Evolutionary conservation across 2,888 invertebrate species (phyloP).

Genomic region (Sarcophaga rosellei): DNA sequence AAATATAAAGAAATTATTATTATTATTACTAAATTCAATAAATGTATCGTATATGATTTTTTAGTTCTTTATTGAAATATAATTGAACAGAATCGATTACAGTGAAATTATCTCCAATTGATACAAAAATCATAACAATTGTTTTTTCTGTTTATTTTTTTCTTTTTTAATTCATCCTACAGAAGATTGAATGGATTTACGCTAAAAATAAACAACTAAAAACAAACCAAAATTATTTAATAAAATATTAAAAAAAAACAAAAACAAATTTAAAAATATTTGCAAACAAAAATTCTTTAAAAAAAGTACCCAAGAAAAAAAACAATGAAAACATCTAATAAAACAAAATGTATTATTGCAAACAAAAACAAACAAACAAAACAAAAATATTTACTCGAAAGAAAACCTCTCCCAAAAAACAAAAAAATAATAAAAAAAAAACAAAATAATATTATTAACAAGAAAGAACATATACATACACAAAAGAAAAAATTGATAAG

Average conservation of each 20-base stretch:
- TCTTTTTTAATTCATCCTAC: conserved; percentile 80
- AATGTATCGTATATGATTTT: neutral
- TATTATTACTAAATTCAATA: conserved; percentile 8
- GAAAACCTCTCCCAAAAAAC: conserved; percentile 13
- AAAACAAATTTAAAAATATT: conserved; percentile 70
- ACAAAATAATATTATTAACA: conserved; percentile 71
- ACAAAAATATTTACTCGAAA: conserved; percentile 66
- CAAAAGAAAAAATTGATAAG: conserved; percentile 68
- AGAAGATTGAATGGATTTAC: conserved; percentile 82
- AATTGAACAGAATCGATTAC: conserved; percentile 41
- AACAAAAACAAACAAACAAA: conserved; percentile 43
- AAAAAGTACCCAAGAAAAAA: conserved; percentile 1
- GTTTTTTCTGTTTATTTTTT: conserved; percentile 74
- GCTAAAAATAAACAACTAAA: conserved; percentile 71
- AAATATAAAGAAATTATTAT: neutral
- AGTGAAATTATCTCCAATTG: neutral
- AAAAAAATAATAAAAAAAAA: conserved; percentile 48
- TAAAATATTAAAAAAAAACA: conserved; percentile 68
- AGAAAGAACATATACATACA: conserved; percentile 73
- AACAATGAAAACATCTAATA: conserved; percentile 70
- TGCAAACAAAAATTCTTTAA: conserved; percentile 62
- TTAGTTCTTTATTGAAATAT: conserved; percentile 41
- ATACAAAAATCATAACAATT: conserved; percentile 67
- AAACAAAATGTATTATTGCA: conserved; percentile 69
- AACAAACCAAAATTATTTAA: conserved; percentile 61